Evolutionary conservation across 1,140 invertebrate species (phyloP).

Genomic region (Ectropis grisescens): DNA sequence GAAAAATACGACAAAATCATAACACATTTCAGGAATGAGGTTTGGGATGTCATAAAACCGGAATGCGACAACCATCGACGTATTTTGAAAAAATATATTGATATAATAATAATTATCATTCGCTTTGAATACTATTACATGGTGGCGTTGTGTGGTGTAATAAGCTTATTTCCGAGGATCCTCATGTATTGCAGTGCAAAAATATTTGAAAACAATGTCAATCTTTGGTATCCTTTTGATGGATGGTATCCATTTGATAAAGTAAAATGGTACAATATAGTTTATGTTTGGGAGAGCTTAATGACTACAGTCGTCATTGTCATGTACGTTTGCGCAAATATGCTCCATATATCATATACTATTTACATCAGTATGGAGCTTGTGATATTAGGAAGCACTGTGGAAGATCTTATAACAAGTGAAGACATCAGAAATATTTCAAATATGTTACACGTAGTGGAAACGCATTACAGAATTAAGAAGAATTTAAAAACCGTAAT

Average conservation of each 20-base stretch:
- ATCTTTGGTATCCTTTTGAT: conserved; percentile 43
- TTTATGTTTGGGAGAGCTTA: conserved; percentile 43
- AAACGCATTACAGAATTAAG: conserved; percentile 21
- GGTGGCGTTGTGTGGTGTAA: conserved; percentile 22
- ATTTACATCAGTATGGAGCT: conserved; percentile 46
- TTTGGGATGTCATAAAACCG: conserved; percentile 32
- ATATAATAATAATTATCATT: conserved; percentile 20
- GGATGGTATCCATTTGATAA: conserved; percentile 58
- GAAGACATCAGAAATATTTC: conserved; percentile 23
- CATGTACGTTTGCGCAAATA: conserved; percentile 28
- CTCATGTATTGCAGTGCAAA: conserved; percentile 37
- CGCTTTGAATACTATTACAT: conserved; percentile 36
- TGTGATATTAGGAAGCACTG: conserved; percentile 30
- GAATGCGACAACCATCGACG: conserved; percentile 20
- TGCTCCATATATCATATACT: conserved; percentile 31
- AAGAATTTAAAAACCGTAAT: conserved; percentile 36
- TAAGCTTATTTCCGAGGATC: conserved; percentile 38
- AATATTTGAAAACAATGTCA: conserved; percentile 18
- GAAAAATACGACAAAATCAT: conserved; percentile 31
- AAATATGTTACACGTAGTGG: conserved; percentile 12
- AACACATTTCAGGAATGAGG: conserved; percentile 27
- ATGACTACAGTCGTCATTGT: conserved; percentile 42
- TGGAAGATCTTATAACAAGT: conserved; percentile 27
- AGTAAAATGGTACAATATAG: conserved; percentile 33
- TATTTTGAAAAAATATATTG: conserved; percentile 28